A percentile compares a stretch with the other conserved stretches of the same genome.
phyloP scores from a whole-genome alignment of 2,888 invertebrate genomes.

The Brachylomia viminalis region DNA sequence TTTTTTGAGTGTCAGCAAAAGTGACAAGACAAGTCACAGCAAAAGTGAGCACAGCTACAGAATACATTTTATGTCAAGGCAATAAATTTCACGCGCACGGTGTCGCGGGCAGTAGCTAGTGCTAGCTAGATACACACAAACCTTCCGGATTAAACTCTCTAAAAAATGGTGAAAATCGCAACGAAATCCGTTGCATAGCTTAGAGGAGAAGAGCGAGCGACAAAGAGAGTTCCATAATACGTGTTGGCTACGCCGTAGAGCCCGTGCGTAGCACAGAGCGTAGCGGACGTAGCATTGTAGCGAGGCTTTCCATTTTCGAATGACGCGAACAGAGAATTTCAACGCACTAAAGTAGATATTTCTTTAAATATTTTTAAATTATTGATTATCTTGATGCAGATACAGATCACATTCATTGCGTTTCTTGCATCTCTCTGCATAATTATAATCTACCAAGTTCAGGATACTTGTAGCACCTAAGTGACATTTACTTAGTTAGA shows the following conservation, averaged over 20 bases:
- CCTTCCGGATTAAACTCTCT: background rate
- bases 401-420: background rate
- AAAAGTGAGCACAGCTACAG: background rate
- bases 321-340: slow-evolving; percentile 6
- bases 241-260: slow-evolving; percentile 22
- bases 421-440: background rate
- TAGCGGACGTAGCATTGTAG: slow-evolving; percentile 5
- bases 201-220: background rate
- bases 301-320: background rate
- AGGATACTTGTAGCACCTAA: background rate
- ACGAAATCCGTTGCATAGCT: background rate
- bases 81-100: no score
- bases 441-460: background rate
- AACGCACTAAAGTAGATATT: background rate
- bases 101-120: no score
- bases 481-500: background rate
- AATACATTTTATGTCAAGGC: no score
- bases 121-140: background rate
- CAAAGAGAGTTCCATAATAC: background rate
- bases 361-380: background rate
- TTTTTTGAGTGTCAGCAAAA: no score
- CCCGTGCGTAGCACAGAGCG: background rate
- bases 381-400: background rate
- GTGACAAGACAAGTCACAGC: no score
- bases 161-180: background rate